Evolutionary conservation across 2,113 vertebrate genomes (phyloP).

Genomic region (Calidris pugnax): DNA sequence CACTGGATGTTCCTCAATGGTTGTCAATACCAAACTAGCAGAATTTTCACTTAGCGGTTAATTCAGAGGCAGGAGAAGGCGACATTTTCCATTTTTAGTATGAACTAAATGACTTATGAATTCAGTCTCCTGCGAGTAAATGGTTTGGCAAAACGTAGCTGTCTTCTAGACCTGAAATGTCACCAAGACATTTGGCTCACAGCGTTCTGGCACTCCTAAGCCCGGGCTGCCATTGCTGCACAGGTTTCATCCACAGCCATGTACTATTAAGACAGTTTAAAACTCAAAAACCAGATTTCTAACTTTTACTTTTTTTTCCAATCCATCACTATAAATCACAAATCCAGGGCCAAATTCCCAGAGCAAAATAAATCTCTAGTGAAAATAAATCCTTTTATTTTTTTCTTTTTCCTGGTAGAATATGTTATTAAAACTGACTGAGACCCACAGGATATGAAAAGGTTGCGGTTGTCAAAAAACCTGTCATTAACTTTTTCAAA

Average conservation of each 20-base stretch:
- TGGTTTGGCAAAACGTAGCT: neutral
- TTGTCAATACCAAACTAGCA: neutral
- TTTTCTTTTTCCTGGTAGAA: neutral
- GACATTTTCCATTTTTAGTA: neutral
- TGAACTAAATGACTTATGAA: neutral
- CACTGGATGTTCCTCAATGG: neutral
- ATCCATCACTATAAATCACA: neutral
- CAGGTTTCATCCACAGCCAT: neutral
- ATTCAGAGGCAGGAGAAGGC: neutral
- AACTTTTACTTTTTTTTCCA: neutral
- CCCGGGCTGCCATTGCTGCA: neutral
- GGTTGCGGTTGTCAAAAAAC: neutral
- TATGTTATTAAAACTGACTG: neutral
- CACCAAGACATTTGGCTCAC: neutral
- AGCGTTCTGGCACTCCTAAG: neutral
- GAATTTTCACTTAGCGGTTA: neutral
- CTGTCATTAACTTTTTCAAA: neutral
- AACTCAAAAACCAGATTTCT: neutral
- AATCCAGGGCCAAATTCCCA: neutral
- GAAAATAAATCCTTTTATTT: neutral
- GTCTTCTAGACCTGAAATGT: neutral
- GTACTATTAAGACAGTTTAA: neutral
- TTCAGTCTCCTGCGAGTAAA: neutral
- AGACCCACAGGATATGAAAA: neutral
- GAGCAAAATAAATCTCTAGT: neutral